Evolutionary conservation across 2,888 invertebrate species (phyloP).

Genomic region (Coecobrya sp.): DNA sequence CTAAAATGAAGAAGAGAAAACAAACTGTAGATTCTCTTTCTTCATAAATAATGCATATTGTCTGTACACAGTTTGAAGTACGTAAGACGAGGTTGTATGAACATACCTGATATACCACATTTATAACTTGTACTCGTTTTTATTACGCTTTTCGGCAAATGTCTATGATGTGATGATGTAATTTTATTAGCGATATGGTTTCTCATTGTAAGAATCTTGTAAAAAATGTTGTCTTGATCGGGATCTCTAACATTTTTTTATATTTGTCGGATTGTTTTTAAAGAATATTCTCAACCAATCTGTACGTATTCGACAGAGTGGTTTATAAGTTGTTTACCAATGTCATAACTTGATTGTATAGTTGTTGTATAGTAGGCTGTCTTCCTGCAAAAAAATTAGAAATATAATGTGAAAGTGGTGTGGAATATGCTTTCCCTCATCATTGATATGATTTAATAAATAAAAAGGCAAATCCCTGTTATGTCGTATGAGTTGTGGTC

Average conservation of each 20-base stretch:
- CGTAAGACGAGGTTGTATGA: neutral
- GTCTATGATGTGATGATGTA: neutral
- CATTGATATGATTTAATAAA: too few species aligned
- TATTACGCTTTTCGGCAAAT: neutral
- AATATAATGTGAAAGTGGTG: too few species aligned
- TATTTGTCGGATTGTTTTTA: neutral
- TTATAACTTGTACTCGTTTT: neutral
- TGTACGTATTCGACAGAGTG: too few species aligned
- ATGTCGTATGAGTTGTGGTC: too few species aligned
- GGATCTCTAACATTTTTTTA: neutral
- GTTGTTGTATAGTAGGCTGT: too few species aligned
- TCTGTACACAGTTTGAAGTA: neutral
- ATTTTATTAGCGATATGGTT: slow-evolving; percentile 1
- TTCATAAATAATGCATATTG: slow-evolving; percentile 39
- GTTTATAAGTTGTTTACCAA: too few species aligned
- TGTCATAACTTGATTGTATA: too few species aligned
- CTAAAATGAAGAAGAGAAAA: slow-evolving; percentile 52
- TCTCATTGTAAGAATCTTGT: neutral
- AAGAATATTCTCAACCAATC: neutral
- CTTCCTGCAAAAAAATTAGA: too few species aligned
- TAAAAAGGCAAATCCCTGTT: too few species aligned
- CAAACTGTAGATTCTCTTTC: slow-evolving; percentile 74
- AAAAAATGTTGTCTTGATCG: neutral
- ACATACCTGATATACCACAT: neutral
- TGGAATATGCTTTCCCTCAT: too few species aligned